phyloP scores from a whole-genome alignment of 2,113 vertebrate genomes.

The Pterophyllum scalare region DNA sequence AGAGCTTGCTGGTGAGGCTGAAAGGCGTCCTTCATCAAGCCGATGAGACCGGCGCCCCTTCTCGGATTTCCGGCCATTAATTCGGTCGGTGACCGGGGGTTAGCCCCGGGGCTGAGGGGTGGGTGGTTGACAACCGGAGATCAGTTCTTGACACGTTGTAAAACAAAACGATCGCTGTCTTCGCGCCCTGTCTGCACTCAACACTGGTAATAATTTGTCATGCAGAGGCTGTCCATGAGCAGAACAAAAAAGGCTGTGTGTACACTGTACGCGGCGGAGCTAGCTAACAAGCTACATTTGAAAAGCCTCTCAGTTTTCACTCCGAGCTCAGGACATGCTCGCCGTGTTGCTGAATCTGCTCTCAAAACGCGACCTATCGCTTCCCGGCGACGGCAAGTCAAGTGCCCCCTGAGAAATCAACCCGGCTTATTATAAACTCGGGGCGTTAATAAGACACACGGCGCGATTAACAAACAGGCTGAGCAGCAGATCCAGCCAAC shows the following conservation, averaged over 20 bases:
- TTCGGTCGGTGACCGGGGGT: conserved; percentile 59
- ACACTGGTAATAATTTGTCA: conserved; percentile 22
- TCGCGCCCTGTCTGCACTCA: background rate
- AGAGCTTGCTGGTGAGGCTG: conserved; percentile 94
- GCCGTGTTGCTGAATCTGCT: background rate
- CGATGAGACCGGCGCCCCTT: conserved; percentile 92
- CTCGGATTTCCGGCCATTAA: conserved; percentile 89
- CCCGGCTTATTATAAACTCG: conserved; percentile 36
- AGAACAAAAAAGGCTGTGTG: conserved; percentile 63
- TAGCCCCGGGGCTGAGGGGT: conserved; percentile 56
- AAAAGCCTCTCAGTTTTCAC: conserved; percentile 24
- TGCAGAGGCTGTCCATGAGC: conserved; percentile 35
- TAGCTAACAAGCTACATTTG: conserved; percentile 69
- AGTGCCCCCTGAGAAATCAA: conserved; percentile 1
- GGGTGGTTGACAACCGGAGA: conserved; percentile 47
- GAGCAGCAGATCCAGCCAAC: conserved; percentile 27
- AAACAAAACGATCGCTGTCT: background rate
- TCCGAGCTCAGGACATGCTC: conserved; percentile 12
- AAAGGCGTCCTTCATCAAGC: conserved; percentile 98
- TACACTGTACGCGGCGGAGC: conserved; percentile 42
- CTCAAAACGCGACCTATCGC: background rate
- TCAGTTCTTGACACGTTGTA: conserved; percentile 37
- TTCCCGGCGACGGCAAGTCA: background rate
- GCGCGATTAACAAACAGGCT: conserved; percentile 55
- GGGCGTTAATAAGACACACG: conserved; percentile 48